These are phyloP conservation scores for Hiodon alosoides DNA, from an alignment of 2,113 vertebrate species.

Conservation along the genomic window DNA sequence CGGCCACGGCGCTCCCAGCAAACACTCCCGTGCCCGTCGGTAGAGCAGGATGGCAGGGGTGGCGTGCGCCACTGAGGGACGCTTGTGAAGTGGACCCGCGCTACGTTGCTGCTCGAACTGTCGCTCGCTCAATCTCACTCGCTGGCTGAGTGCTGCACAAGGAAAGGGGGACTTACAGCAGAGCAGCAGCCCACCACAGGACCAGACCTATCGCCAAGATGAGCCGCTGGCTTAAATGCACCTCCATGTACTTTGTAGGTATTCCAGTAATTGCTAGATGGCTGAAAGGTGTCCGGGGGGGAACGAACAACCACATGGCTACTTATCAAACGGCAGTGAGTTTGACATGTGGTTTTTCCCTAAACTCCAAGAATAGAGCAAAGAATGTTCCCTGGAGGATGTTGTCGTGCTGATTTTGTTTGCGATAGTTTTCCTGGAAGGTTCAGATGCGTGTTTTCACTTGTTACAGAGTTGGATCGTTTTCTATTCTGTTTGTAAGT, in stretches of 20 bases:
- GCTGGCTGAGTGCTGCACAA: slow-evolving; percentile 54
- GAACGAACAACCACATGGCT: not conserved
- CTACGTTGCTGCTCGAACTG: slow-evolving; percentile 22
- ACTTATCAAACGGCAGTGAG: not conserved
- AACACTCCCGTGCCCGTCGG: slow-evolving; percentile 39
- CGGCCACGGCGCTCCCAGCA: slow-evolving; percentile 43
- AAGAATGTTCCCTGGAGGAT: slow-evolving; percentile 17
- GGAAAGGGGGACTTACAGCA: slow-evolving; percentile 24
- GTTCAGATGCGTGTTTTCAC: slow-evolving; percentile 26
- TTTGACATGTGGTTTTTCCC: slow-evolving; percentile 26
- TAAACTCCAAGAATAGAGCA: slow-evolving; percentile 14
- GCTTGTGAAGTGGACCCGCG: slow-evolving; percentile 38
- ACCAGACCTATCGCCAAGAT: slow-evolving; percentile 66
- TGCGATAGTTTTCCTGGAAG: slow-evolving; percentile 9
- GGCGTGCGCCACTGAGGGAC: slow-evolving; percentile 40
- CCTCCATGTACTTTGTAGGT: slow-evolving; percentile 80
- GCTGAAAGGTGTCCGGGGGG: not conserved
- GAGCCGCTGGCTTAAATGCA: slow-evolving; percentile 86
- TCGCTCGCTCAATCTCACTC: slow-evolving; percentile 25
- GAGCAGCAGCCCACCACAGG: slow-evolving; percentile 56
- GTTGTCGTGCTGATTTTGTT: slow-evolving; percentile 4
- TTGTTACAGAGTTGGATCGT: slow-evolving; percentile 16
- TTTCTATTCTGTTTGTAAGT: no score
- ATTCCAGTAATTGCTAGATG: slow-evolving; percentile 32
- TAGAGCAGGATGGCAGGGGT: slow-evolving; percentile 31